Conservation (phyloP, 2,888 invertebrate species). For the Eledona agricola region DNA sequence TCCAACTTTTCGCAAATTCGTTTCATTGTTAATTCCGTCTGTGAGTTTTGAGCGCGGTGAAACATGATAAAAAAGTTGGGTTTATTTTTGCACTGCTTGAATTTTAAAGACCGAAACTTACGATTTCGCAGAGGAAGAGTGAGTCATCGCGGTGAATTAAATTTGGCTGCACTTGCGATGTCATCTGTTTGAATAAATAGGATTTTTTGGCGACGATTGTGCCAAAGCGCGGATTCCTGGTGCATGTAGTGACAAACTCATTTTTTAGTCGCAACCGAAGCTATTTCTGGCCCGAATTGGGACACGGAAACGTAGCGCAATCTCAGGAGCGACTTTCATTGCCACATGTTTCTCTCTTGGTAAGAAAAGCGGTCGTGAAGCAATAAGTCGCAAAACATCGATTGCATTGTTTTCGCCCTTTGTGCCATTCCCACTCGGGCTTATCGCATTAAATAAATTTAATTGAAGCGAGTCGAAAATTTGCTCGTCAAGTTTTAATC, state of each 20-base stretch:
- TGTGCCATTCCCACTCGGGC: slow-evolving; percentile 1
- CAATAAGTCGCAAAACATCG: slow-evolving; percentile 6
- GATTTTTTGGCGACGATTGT: slow-evolving; percentile 15
- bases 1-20: slow-evolving; percentile 38
- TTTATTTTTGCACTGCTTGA: slow-evolving; percentile 29
- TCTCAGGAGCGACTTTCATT: too few species aligned
- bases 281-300: too few species aligned
- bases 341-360: too few species aligned
- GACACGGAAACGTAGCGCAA: too few species aligned
- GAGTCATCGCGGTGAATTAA: slow-evolving; percentile 30
- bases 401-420: slow-evolving; percentile 11
- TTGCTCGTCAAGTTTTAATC: slow-evolving; percentile 20
- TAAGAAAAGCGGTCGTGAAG: too few species aligned
- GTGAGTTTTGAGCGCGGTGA: slow-evolving; percentile 21
- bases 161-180: slow-evolving; percentile 35
- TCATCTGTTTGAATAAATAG: slow-evolving; percentile 25
- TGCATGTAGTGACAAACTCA: slow-evolving; percentile 8
- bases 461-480: slow-evolving; percentile 38
- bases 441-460: slow-evolving; percentile 32
- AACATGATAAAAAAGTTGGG: slow-evolving; percentile 25
- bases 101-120: slow-evolving; percentile 24
- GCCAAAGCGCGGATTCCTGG: slow-evolving; percentile 20
- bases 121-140: slow-evolving; percentile 8
- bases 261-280: slow-evolving; percentile 14
- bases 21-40: slow-evolving; percentile 40